Percentiles rank a stretch among this genome's conserved stretches.
phyloP scores from a whole-genome alignment of 2,113 vertebrate genomes.

The Oriolus oriolus region DNA sequence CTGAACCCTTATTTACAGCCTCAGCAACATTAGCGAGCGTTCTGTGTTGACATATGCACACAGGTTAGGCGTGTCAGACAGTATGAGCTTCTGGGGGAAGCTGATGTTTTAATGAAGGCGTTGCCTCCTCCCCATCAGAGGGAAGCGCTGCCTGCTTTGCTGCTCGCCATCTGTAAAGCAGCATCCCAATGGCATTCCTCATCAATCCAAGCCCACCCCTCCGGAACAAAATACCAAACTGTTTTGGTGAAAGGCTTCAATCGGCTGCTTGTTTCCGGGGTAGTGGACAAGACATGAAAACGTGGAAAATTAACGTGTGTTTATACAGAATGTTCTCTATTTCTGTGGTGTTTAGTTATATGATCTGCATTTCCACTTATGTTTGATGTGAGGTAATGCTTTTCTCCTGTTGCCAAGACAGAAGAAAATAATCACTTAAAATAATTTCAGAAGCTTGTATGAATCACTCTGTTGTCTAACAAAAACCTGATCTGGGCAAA shows the following conservation, averaged over 20 bases:
- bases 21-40: constrained; percentile 34
- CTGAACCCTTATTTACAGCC: constrained; percentile 56
- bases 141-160: background rate
- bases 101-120: constrained; percentile 51
- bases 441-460: background rate
- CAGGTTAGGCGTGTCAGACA: constrained; percentile 44
- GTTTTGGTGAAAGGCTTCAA: background rate
- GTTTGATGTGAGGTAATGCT: rapidly evolving
- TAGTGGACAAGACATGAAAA: background rate
- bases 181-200: background rate
- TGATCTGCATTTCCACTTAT: background rate
- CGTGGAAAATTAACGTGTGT: background rate
- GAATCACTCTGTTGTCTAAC: background rate
- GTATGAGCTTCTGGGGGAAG: constrained; percentile 7
- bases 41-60: constrained; percentile 59
- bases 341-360: background rate
- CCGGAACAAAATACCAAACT: background rate
- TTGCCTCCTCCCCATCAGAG: background rate
- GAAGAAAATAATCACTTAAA: background rate
- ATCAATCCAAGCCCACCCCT: background rate
- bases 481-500: background rate
- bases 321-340: background rate
- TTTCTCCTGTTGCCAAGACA: background rate
- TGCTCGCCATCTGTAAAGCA: background rate
- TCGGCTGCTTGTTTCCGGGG: background rate